These are phyloP conservation scores for Zeugodacus cucurbitae DNA, from an alignment of 1,140 invertebrate species.

Conservation along the genomic window DNA sequence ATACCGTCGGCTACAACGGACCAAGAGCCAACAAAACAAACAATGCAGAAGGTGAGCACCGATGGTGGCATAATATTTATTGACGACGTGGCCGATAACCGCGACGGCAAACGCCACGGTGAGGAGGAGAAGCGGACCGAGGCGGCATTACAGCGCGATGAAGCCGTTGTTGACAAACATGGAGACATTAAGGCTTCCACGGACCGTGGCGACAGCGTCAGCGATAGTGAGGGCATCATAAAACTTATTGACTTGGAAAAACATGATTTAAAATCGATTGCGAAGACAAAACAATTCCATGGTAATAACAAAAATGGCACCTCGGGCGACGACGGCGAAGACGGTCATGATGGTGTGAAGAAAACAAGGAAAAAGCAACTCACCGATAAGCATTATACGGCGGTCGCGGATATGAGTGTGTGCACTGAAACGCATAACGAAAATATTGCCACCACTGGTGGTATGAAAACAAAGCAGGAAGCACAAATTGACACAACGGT, in stretches of 20 bases:
- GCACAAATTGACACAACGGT: constrained; percentile 29
- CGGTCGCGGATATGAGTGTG: background rate
- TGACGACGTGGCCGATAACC: constrained; percentile 11
- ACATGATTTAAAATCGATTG: constrained; percentile 39
- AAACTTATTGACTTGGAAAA: constrained; percentile 57
- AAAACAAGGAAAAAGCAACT: constrained; percentile 61
- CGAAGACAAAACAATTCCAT: background rate
- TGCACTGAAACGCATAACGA: background rate
- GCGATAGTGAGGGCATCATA: constrained; percentile 40
- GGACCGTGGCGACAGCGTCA: background rate
- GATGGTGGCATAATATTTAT: constrained; percentile 32
- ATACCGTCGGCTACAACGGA: background rate
- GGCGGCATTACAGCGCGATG: background rate
- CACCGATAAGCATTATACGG: constrained; percentile 54
- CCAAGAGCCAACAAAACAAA: background rate
- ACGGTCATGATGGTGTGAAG: constrained; percentile 60
- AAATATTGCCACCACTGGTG: background rate
- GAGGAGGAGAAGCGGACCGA: background rate
- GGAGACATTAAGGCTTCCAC: background rate
- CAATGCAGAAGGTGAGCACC: background rate
- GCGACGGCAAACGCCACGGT: background rate
- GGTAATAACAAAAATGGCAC: constrained; percentile 39
- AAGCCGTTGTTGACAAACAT: background rate
- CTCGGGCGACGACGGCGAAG: background rate
- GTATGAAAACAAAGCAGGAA: too few species aligned